phyloP scores from a whole-genome alignment of 2,113 vertebrate genomes.

The Megatriorchis doriae region DNA sequence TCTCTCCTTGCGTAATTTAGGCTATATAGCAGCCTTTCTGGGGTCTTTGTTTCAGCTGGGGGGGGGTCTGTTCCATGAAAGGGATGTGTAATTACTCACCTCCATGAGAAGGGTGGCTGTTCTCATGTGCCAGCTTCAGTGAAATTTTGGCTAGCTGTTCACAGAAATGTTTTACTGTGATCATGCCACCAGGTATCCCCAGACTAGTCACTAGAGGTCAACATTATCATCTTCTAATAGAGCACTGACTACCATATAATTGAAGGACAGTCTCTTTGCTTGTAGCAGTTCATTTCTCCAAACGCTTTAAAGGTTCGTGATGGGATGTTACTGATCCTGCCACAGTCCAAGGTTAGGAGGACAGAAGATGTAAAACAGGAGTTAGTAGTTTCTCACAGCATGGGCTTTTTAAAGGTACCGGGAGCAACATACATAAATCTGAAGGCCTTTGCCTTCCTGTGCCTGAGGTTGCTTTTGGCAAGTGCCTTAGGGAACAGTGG shows the following conservation, averaged over 20 bases:
- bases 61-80: neutral
- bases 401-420: neutral
- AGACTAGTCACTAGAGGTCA: constrained; percentile 45
- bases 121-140: neutral
- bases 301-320: neutral
- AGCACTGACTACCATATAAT: neutral
- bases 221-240: neutral
- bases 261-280: neutral
- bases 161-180: neutral
- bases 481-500: neutral
- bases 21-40: neutral
- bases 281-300: neutral
- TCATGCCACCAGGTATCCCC: neutral
- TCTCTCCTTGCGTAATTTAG: neutral
- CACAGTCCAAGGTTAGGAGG: neutral
- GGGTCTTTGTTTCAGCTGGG: neutral
- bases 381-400: neutral
- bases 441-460: neutral
- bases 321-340: neutral
- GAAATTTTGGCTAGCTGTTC: neutral
- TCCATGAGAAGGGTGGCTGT: neutral
- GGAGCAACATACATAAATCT: neutral
- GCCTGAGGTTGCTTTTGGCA: neutral
- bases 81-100: neutral
- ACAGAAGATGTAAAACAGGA: neutral